Evolutionary conservation across 64 coral and sea anemone species (phyloP).

Genomic region (Dendronephthya gigantea): DNA sequence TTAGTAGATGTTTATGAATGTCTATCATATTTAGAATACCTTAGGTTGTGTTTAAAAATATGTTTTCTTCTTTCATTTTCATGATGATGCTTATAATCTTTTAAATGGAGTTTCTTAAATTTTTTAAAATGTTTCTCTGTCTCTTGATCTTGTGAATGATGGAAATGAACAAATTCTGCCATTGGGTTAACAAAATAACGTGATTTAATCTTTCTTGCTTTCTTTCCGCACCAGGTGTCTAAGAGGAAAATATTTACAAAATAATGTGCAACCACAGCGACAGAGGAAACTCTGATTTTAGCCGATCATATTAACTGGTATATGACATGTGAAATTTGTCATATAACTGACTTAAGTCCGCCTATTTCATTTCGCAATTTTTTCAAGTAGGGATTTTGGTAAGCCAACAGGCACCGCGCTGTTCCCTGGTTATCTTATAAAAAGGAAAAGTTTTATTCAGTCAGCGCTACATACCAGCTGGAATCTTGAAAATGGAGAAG

Average conservation of each 20-base stretch:
- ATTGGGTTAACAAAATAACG: constrained; percentile 84
- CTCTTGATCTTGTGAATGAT: constrained; percentile 77
- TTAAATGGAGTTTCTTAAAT: constrained; percentile 66
- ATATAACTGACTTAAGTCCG: too few relatives aligned
- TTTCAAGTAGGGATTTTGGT: too few relatives aligned
- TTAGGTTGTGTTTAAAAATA: constrained; percentile 94
- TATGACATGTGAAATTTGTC: too few relatives aligned
- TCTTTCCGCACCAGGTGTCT: constrained; percentile 50
- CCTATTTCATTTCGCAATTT: too few relatives aligned
- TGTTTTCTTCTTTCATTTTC: constrained; percentile 82
- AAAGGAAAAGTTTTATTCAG: too few relatives aligned
- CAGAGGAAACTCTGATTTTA: too few relatives aligned
- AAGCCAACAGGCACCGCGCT: too few relatives aligned
- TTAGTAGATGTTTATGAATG: neutral
- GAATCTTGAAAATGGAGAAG: constrained; percentile 63
- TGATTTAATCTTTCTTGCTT: constrained; percentile 60
- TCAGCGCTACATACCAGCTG: constrained; percentile 58
- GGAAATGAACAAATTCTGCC: constrained; percentile 87
- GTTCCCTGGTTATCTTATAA: too few relatives aligned
- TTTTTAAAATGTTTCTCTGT: constrained; percentile 62
- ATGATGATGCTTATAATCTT: constrained; percentile 33
- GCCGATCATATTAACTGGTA: too few relatives aligned
- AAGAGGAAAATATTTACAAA: constrained; percentile 17
- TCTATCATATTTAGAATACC: constrained; percentile 27
- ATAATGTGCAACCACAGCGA: neutral